phyloP scores from a whole-genome alignment of 2,113 vertebrate genomes.

The Eulemur rufifrons region DNA sequence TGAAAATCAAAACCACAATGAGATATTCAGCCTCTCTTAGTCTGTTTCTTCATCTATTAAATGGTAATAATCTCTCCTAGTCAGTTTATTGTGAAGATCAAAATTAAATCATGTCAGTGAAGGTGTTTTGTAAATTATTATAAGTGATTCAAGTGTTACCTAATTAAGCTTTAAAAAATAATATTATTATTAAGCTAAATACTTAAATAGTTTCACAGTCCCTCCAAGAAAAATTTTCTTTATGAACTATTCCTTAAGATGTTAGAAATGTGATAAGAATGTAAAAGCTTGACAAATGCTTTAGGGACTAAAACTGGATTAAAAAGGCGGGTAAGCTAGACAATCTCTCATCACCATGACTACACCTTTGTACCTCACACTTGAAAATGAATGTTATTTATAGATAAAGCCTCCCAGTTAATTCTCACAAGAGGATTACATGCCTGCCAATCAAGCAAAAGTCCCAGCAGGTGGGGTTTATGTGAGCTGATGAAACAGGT shows the following conservation, averaged over 20 bases:
- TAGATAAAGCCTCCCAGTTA: conserved; percentile 60
- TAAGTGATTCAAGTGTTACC: neutral
- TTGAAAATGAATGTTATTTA: conserved; percentile 68
- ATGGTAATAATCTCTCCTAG: neutral
- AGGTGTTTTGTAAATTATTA: neutral
- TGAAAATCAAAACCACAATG: no score
- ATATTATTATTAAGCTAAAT: neutral
- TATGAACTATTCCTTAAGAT: neutral
- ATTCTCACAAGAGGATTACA: conserved; percentile 73
- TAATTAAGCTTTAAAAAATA: conserved; percentile 1
- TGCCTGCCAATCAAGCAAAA: conserved; percentile 54
- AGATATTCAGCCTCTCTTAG: neutral
- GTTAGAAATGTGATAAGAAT: conserved; percentile 29
- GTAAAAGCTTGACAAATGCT: neutral
- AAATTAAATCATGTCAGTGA: neutral
- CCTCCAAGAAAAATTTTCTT: conserved; percentile 35
- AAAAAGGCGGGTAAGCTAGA: neutral
- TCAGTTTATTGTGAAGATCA: neutral
- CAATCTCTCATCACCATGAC: conserved; percentile 27
- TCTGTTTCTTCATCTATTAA: neutral
- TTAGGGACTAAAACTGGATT: conserved; percentile 41
- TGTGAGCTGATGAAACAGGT: conserved; percentile 42
- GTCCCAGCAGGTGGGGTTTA: neutral
- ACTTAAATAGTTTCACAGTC: neutral
- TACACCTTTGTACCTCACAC: conserved; percentile 22